phyloP scores from a whole-genome alignment of 2,797 vertebrate genomes.

The Gallinago stenura region DNA sequence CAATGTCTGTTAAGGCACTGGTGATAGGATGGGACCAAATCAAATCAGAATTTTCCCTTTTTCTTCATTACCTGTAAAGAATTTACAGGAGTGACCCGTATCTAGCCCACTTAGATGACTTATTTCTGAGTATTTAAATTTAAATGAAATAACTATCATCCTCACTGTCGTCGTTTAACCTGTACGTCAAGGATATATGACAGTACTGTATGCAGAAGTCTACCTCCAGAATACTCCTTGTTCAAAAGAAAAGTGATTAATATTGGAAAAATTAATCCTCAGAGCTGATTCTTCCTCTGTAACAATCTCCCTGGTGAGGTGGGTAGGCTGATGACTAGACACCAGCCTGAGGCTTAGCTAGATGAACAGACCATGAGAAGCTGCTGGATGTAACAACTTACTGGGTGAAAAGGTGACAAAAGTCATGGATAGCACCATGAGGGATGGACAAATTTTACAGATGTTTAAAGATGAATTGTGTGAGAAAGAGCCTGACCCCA shows the following conservation, averaged over 20 bases:
- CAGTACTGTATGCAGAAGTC: neutral
- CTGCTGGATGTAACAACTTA: neutral
- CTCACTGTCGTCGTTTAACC: neutral
- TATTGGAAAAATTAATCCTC: neutral
- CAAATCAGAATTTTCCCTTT: neutral
- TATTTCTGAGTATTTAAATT: neutral
- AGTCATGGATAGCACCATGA: neutral
- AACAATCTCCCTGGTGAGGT: neutral
- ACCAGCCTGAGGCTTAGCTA: neutral
- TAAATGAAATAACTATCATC: neutral
- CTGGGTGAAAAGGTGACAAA: neutral
- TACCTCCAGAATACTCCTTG: neutral
- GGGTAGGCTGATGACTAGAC: neutral
- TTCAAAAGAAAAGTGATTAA: neutral
- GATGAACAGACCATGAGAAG: neutral
- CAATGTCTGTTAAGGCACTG: neutral
- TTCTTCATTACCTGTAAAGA: neutral
- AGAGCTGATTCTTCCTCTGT: neutral
- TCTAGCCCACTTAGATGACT: neutral
- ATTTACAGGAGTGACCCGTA: neutral
- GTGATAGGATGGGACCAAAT: neutral
- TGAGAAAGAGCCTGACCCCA: neutral
- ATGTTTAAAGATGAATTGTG: neutral
- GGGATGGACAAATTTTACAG: neutral
- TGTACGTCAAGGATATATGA: neutral